phyloP scores from a whole-genome alignment of 2,888 invertebrate genomes.

The Acanthosepion lycidas region DNA sequence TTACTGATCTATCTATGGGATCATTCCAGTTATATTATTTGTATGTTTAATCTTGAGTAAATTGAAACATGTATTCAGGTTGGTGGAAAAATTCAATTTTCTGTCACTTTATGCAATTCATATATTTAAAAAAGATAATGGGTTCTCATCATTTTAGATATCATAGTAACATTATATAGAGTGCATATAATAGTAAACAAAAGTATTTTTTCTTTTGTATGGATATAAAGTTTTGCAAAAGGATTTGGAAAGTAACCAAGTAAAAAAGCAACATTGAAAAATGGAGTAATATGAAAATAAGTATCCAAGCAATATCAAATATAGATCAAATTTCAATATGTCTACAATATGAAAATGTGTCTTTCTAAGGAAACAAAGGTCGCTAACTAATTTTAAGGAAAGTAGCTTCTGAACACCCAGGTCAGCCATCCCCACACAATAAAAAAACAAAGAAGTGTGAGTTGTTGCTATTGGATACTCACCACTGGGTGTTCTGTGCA shows the following conservation, averaged over 20 bases:
- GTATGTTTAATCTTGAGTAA: too few relatives aligned
- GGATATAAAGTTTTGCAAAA: too few relatives aligned
- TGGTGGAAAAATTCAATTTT: too few relatives aligned
- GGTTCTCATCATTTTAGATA: too few relatives aligned
- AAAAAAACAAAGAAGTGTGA: conserved; percentile 36
- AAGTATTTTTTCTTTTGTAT: too few relatives aligned
- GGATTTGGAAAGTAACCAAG: not conserved
- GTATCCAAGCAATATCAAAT: not conserved
- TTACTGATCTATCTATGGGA: too few relatives aligned
- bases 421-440: not conserved
- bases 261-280: not conserved
- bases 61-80: too few relatives aligned
- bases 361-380: not conserved
- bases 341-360: not conserved
- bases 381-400: conserved; percentile 20
- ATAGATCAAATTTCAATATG: not conserved
- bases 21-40: too few relatives aligned
- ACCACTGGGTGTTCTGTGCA: conserved; percentile 47
- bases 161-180: too few relatives aligned
- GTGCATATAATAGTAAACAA: too few relatives aligned
- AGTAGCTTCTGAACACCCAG: not conserved
- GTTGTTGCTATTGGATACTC: conserved; percentile 39
- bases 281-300: not conserved
- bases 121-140: too few relatives aligned
- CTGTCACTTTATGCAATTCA: too few relatives aligned